phyloP scores from a whole-genome alignment of 2,888 invertebrate genomes.

The Portevinia maculata region DNA sequence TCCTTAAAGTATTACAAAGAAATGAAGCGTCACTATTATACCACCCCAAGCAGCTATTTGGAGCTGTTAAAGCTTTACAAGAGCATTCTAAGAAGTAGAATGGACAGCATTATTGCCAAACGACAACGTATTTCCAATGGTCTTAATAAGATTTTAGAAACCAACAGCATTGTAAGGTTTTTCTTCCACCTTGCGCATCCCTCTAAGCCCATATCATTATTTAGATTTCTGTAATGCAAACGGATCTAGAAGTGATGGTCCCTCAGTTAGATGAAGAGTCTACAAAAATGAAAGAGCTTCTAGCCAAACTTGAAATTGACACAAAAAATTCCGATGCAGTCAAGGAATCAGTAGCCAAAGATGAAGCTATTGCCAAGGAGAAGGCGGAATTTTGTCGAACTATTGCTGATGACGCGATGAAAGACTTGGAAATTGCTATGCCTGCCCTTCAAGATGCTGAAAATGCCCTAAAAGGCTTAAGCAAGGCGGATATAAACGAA shows the following conservation, averaged over 20 bases:
- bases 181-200: no score
- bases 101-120: constrained; percentile 86
- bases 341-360: constrained; percentile 89
- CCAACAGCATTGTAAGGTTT: constrained; percentile 80
- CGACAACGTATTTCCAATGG: constrained; percentile 90
- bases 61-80: constrained; percentile 92
- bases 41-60: constrained; percentile 95
- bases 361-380: constrained; percentile 92
- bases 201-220: not conserved
- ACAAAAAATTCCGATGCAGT: constrained; percentile 92
- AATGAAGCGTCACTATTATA: constrained; percentile 93
- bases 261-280: constrained; percentile 91
- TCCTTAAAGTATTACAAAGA: constrained; percentile 90
- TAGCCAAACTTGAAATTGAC: constrained; percentile 90
- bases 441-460: constrained; percentile 94
- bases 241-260: constrained; percentile 90
- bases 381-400: constrained; percentile 93
- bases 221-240: constrained; percentile 92
- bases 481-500: constrained; percentile 95
- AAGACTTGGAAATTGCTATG: constrained; percentile 93
- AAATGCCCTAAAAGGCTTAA: constrained; percentile 91
- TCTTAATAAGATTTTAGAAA: constrained; percentile 83
- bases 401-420: constrained; percentile 93
- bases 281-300: constrained; percentile 89
- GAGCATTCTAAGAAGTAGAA: constrained; percentile 87